Evolutionary conservation across 92 coral and sea anemone species (phyloP), one percentile per base, ranked within the genome.

Genomic region (Nematostella vectensis): DNA sequence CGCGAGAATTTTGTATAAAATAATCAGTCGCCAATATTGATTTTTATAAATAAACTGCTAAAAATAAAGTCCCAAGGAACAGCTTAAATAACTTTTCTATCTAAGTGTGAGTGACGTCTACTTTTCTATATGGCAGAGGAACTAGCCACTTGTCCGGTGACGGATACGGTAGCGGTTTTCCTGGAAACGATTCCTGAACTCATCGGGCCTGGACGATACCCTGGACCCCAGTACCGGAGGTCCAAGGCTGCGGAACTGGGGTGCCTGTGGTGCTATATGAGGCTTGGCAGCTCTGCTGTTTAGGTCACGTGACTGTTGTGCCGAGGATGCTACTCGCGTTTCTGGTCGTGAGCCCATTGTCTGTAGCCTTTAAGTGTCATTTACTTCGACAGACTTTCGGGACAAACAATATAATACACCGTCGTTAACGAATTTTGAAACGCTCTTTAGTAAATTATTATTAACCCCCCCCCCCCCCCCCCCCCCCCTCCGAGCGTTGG

Each of bases 111-210:
- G 56, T 47, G 0, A 66, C 33, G 18, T 66, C 83, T 19, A 68
- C 88, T 1, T 49, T 58, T 61, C 72, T 80, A 18, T 45, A 70
- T 10, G 95, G 95, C 36, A 62, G 72, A 31, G 88, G 68, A 2
- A 80, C 88, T 26, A 85, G 82, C 54, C 79, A 78, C 55, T 54
- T 57, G 55, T 85, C 95, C n/a, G n/a, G 28, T 80, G 95, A 26
- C 88, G 72, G 29, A 85, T 58, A 21, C 80, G 75, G 50, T 74
- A 81, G 20, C 80, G 80, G 29, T 75, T 47, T 29, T 80, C 87
- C 36, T 80, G 69, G 83, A 82, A 85, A 27, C 78, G 70, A 26
- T 66, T 57, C 45, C 45, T n/a, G 25, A 49, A 66, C 33, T 54
- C 42, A 17, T 42, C 72, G 19, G 72, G 63, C 47, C 62, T 53